phyloP scores from a whole-genome alignment of 2,113 vertebrate genomes.

The Eidolon helvum region DNA sequence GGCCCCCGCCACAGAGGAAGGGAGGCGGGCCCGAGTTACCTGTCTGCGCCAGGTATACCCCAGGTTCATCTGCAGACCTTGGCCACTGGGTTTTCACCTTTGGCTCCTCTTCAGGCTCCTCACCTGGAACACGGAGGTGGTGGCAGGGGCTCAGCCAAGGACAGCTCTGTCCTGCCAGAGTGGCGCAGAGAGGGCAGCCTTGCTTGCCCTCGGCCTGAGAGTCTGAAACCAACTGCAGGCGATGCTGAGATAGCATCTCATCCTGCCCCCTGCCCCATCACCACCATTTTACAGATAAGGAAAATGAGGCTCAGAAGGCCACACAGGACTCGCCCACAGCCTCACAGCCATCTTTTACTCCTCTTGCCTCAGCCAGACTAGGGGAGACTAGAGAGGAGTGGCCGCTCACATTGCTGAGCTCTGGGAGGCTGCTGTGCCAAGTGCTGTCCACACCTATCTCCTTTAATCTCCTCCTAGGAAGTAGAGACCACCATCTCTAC shows the following conservation, averaged over 20 bases:
- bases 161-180: slow-evolving; percentile 35
- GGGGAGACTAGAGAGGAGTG: background rate
- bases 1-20: slow-evolving; percentile 61
- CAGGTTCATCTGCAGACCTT: slow-evolving; percentile 96
- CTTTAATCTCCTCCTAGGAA: background rate
- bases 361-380: background rate
- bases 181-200: slow-evolving; percentile 26
- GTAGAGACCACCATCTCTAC: background rate
- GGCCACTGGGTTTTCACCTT: slow-evolving; percentile 99
- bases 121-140: slow-evolving; percentile 85
- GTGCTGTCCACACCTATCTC: background rate
- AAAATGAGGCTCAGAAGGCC: slow-evolving; percentile 38
- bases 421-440: background rate
- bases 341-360: background rate
- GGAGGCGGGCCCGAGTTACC: slow-evolving; percentile 84
- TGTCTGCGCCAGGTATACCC: slow-evolving; percentile 99
- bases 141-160: slow-evolving; percentile 53
- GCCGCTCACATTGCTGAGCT: background rate
- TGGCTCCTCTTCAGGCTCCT: slow-evolving; percentile 92
- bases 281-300: slow-evolving; percentile 38
- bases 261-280: background rate
- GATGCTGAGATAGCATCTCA: background rate
- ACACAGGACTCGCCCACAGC: background rate
- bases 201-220: background rate
- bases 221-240: background rate